Evolutionary conservation across 2,113 vertebrate species (phyloP).

Genomic region (Tupaia tana): DNA sequence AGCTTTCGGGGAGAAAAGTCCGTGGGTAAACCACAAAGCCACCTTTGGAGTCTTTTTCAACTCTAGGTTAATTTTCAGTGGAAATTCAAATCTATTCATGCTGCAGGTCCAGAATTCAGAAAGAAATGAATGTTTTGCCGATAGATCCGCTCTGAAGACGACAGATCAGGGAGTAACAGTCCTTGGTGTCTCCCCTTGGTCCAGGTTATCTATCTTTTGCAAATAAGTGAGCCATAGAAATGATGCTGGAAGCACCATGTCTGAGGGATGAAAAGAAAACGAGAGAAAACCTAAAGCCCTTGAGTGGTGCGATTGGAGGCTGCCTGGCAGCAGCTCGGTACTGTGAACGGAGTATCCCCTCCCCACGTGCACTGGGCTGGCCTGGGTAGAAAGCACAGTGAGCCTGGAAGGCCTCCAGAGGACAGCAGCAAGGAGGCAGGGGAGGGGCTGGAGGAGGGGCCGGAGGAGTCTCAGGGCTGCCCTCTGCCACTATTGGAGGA

Average conservation of each 20-base stretch:
- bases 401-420: not conserved
- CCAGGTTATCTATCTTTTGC: not conserved
- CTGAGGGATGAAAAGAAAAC: not conserved
- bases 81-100: not conserved
- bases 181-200: not conserved
- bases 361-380: no score
- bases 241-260: not conserved
- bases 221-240: not conserved
- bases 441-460: not conserved
- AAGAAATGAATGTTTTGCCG: constrained; percentile 6
- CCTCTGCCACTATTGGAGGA: not conserved
- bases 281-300: not conserved
- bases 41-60: not conserved
- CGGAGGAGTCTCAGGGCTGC: not conserved
- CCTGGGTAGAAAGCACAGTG: not conserved
- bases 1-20: not conserved
- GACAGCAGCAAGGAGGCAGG: not conserved
- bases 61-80: not conserved
- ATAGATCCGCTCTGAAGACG: not conserved
- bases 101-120: not conserved
- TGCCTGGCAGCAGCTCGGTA: not conserved
- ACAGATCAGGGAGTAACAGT: not conserved
- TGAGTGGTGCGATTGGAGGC: no score
- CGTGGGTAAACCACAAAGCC: not conserved
- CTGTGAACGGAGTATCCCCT: not conserved